Evolutionary conservation across 1,140 invertebrate genomes (phyloP).

Genomic region (Drosophila prosaltans): DNA sequence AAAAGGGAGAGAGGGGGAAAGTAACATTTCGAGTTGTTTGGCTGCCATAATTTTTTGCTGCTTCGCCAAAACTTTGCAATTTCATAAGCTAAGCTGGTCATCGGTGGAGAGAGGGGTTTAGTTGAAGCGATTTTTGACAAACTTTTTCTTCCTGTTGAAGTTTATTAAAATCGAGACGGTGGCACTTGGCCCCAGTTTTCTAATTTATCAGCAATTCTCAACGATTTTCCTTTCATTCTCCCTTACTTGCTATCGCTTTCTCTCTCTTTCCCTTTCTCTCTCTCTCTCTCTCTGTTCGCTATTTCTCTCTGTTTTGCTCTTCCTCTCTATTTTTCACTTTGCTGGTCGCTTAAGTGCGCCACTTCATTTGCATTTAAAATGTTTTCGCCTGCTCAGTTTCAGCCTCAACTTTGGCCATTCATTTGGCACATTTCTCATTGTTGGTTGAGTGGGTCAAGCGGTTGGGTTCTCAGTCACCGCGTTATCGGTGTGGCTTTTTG

Average conservation of each 20-base stretch:
- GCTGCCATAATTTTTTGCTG: slow-evolving; percentile 42
- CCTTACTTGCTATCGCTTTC: not conserved
- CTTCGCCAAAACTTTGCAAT: slow-evolving; percentile 61
- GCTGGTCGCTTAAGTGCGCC: slow-evolving; percentile 67
- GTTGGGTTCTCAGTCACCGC: slow-evolving; percentile 16
- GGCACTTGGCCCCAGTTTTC: slow-evolving; percentile 28
- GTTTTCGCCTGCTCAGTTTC: slow-evolving; percentile 69
- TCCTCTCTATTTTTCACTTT: slow-evolving; percentile 37
- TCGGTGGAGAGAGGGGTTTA: slow-evolving; percentile 15
- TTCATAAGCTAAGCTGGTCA: slow-evolving; percentile 40
- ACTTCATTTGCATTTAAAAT: slow-evolving; percentile 82
- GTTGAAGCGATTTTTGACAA: slow-evolving; percentile 41
- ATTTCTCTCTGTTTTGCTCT: slow-evolving; percentile 35
- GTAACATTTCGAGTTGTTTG: slow-evolving; percentile 50
- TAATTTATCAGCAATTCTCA: slow-evolving; percentile 68
- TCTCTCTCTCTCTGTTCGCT: slow-evolving; percentile 38
- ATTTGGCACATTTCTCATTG: slow-evolving; percentile 79
- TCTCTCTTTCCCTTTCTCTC: slow-evolving; percentile 11
- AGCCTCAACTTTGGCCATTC: slow-evolving; percentile 72
- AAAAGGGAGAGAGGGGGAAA: slow-evolving; percentile 29
- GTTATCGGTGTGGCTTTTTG: slow-evolving; percentile 40
- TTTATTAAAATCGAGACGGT: slow-evolving; percentile 64
- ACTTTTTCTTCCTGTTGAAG: slow-evolving; percentile 51
- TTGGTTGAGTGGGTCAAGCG: slow-evolving; percentile 64
- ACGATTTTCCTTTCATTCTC: slow-evolving; percentile 20